These are phyloP conservation scores for Burhinus oedicnemus DNA, from an alignment of 2,113 vertebrate species.

Conservation along the genomic window DNA sequence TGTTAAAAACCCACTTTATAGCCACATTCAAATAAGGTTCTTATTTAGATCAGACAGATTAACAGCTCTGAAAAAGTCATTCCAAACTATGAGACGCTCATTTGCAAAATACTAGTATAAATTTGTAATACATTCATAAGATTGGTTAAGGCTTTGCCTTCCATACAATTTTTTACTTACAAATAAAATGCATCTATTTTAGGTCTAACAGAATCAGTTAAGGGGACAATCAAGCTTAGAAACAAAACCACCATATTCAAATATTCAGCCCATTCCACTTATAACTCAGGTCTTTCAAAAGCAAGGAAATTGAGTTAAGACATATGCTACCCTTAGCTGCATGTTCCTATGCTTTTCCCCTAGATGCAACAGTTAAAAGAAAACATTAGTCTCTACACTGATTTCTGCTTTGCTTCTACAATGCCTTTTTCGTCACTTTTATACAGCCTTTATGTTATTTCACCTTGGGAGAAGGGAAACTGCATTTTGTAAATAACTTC, in stretches of 20 bases:
- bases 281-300: not conserved
- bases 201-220: not conserved
- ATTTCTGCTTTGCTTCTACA: constrained; percentile 25
- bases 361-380: not conserved
- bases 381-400: constrained; percentile 11
- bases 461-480: not conserved
- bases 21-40: constrained; percentile 54
- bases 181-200: constrained; percentile 26
- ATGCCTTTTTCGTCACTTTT: not conserved
- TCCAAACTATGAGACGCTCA: constrained; percentile 64
- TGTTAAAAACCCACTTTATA: constrained; percentile 51
- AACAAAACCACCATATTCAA: not conserved
- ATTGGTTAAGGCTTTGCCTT: constrained; percentile 29
- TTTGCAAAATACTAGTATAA: constrained; percentile 37
- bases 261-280: not conserved
- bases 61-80: constrained; percentile 58
- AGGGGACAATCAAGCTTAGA: not conserved
- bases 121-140: not conserved
- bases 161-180: not conserved
- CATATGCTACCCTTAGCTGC: not conserved
- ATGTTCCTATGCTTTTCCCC: not conserved
- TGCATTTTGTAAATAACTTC: constrained; percentile 28
- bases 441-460: constrained; percentile 4
- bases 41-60: constrained; percentile 70
- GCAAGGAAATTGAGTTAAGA: constrained; percentile 14